These are phyloP conservation scores for Eremobia ochroleuca DNA, from an alignment of 2,888 invertebrate genomes.

Conservation along the genomic window DNA sequence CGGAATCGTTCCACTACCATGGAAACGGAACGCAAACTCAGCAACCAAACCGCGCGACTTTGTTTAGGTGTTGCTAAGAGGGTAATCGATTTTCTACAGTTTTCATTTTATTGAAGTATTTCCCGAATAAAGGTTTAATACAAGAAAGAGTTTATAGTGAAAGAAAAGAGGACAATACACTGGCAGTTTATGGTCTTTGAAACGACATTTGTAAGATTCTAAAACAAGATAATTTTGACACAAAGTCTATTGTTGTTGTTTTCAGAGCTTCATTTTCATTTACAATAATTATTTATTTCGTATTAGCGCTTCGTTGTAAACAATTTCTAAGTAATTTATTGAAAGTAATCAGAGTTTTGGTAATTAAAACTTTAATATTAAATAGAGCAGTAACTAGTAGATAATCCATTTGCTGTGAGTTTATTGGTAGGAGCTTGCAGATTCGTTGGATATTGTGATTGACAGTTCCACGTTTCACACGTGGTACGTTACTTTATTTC, in stretches of 20 bases:
- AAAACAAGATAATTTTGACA: slow-evolving; percentile 76
- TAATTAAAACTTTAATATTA: slow-evolving; percentile 17
- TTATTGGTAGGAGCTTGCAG: slow-evolving; percentile 56
- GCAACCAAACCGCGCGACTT: slow-evolving; percentile 78
- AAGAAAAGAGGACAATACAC: slow-evolving; percentile 26
- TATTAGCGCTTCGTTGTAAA: slow-evolving; percentile 56
- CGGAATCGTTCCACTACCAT: slow-evolving; percentile 40
- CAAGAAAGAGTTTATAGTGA: slow-evolving; percentile 11
- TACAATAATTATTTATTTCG: slow-evolving; percentile 69
- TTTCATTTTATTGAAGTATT: slow-evolving; percentile 32
- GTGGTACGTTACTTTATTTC: slow-evolving; percentile 33
- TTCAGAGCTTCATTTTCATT: slow-evolving; percentile 73
- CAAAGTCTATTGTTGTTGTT: slow-evolving; percentile 70
- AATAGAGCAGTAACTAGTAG: slow-evolving; percentile 40
- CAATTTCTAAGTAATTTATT: slow-evolving; percentile 45
- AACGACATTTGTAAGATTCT: slow-evolving; percentile 72
- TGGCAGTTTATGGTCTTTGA: slow-evolving; percentile 53
- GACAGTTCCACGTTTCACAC: background rate
- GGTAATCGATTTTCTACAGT: slow-evolving; percentile 80
- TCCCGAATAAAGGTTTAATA: background rate
- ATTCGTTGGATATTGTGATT: slow-evolving; percentile 9
- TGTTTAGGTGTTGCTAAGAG: slow-evolving; percentile 83
- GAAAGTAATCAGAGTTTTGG: slow-evolving; percentile 15
- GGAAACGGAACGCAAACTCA: slow-evolving; percentile 70
- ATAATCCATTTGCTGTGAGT: slow-evolving; percentile 55